Evolutionary conservation across 2,888 invertebrate genomes (phyloP).

Genomic region (Luperina testacea): DNA sequence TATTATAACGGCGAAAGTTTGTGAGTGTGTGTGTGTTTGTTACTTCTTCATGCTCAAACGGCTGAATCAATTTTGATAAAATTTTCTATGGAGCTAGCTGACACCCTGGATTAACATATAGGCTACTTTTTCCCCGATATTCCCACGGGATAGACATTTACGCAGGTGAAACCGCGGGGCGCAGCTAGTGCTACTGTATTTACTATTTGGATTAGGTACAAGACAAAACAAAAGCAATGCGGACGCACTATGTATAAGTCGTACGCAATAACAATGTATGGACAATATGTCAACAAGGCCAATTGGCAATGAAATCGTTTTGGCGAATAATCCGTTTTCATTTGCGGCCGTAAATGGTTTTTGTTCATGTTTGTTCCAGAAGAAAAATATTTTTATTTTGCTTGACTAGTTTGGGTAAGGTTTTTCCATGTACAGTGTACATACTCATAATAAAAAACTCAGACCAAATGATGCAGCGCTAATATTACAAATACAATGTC

Average conservation of each 20-base stretch:
- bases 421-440: background rate
- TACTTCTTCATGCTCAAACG: too few species aligned
- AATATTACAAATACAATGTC: background rate
- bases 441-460: background rate
- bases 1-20: too few species aligned
- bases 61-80: too few species aligned
- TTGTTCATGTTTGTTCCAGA: constrained; percentile 11
- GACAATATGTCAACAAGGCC: constrained; percentile 21
- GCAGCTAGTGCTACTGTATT: constrained; percentile 9
- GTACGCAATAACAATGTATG: constrained; percentile 25
- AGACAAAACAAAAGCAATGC: constrained; percentile 19
- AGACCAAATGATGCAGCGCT: background rate
- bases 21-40: too few species aligned
- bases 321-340: constrained; percentile 30
- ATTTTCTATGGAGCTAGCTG: too few species aligned
- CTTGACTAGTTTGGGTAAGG: background rate
- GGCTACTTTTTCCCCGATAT: too few species aligned
- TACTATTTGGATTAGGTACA: constrained; percentile 16
- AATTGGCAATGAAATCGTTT: constrained; percentile 37
- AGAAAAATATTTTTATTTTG: background rate
- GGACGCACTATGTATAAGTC: background rate
- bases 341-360: constrained; percentile 20
- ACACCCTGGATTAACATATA: too few species aligned
- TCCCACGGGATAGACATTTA: too few species aligned
- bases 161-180: too few species aligned